Conservation (phyloP, 2,888 invertebrate genomes). For the Agonopterix arenella region DNA sequence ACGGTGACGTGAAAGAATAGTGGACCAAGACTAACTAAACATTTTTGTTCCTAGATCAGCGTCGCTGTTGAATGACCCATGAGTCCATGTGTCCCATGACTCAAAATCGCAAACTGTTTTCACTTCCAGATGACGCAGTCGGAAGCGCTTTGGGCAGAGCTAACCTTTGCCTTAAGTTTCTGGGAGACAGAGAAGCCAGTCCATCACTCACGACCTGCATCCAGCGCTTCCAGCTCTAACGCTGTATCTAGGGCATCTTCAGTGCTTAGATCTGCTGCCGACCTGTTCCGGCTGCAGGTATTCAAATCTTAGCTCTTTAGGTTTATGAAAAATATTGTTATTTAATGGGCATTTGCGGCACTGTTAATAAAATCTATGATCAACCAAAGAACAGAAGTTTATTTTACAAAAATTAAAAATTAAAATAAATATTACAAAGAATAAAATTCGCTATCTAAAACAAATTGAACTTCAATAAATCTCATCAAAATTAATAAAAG, state of each 20-base stretch:
- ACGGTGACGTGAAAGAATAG: no score
- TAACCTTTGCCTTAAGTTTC: constrained; percentile 83
- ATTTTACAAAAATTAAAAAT: no score
- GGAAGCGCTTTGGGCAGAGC: constrained; percentile 83
- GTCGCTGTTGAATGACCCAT: no score
- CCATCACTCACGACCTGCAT: constrained; percentile 54
- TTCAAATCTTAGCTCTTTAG: constrained; percentile 1
- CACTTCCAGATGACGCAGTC: constrained; percentile 78
- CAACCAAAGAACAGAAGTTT: no score
- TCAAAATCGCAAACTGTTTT: no score
- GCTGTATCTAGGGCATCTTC: constrained; percentile 56
- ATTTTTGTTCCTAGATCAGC: no score
- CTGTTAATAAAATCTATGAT: no score
- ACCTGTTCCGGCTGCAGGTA: constrained; percentile 42
- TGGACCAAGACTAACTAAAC: no score
- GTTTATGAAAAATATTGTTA: no score
- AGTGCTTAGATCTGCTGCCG: constrained; percentile 57
- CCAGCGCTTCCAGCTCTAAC: constrained; percentile 34
- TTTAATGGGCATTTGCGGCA: no score
- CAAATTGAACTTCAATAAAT: constrained; percentile 35
- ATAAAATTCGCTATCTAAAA: neutral
- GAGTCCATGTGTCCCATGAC: no score
- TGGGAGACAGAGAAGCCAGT: constrained; percentile 86
- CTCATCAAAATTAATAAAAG: constrained; percentile 66
- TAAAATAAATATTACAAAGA: no score